These are phyloP conservation scores for Caiman crocodilus DNA, from an alignment of 2,797 vertebrate genomes.

Conservation along the genomic window DNA sequence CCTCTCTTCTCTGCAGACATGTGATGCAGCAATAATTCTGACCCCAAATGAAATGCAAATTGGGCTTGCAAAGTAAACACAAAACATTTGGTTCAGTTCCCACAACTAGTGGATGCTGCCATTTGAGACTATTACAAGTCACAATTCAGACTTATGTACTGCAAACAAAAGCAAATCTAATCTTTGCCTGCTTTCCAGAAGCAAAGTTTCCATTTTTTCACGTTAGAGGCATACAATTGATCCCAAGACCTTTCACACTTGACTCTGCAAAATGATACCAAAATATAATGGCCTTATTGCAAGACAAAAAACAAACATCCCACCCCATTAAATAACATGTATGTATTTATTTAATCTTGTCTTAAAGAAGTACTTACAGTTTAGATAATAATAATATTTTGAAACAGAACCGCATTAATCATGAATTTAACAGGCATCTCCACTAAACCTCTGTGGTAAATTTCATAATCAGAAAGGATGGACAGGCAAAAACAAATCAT, in stretches of 20 bases:
- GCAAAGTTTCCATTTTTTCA: background rate
- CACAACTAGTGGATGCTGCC: background rate
- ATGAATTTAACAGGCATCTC: slow-evolving; percentile 12
- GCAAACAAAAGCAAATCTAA: background rate
- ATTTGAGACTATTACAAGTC: background rate
- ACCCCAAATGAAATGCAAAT: too few species aligned
- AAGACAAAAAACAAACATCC: background rate
- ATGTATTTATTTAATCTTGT: too few species aligned
- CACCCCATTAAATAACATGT: too few species aligned
- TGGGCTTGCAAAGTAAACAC: too few species aligned
- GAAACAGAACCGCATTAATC: background rate
- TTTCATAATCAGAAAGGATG: background rate
- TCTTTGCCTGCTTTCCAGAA: background rate
- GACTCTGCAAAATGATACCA: slow-evolving; percentile 5
- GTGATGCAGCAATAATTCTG: too few species aligned
- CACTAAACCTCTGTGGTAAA: background rate
- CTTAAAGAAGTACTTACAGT: background rate
- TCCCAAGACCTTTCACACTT: background rate
- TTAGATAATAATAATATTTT: background rate
- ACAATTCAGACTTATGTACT: background rate
- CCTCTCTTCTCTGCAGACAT: background rate
- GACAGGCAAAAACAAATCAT: background rate
- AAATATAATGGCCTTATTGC: background rate
- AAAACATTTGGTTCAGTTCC: too few species aligned
- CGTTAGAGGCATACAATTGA: background rate